Conservation (phyloP, 2,888 invertebrate genomes). For the Trissolcus brochymenae region DNA sequence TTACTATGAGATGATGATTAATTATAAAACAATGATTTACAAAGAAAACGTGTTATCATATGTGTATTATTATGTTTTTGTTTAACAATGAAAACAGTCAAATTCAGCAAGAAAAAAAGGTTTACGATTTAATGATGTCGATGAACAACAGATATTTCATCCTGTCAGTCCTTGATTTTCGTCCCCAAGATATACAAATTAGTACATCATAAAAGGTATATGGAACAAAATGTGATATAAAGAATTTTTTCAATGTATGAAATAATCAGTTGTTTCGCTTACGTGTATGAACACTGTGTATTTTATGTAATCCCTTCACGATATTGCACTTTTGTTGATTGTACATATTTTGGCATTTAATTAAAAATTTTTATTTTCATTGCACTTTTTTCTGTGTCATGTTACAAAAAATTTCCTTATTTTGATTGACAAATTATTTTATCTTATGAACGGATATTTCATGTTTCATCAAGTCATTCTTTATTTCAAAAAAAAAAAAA, state of each 20-base stretch:
- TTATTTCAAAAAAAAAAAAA: too few relatives aligned
- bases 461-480: too few relatives aligned
- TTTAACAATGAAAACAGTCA: conserved; percentile 64
- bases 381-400: conserved; percentile 26
- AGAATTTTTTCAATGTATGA: conserved; percentile 56
- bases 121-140: conserved; percentile 38
- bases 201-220: conserved; percentile 41
- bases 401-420: conserved; percentile 7
- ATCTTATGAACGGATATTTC: too few relatives aligned
- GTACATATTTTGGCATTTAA: conserved; percentile 37
- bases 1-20: conserved; percentile 58
- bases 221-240: conserved; percentile 55
- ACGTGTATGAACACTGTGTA: conserved; percentile 54
- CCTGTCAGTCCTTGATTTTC: conserved; percentile 34
- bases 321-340: conserved; percentile 29
- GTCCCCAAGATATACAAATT: conserved; percentile 25
- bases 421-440: background rate
- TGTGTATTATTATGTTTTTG: conserved; percentile 72
- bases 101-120: conserved; percentile 11
- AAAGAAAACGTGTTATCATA: conserved; percentile 72
- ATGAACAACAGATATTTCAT: conserved; percentile 22
- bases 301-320: conserved; percentile 55
- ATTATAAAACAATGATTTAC: conserved; percentile 67
- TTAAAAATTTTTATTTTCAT: conserved; percentile 42
- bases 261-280: conserved; percentile 58